Conservation (phyloP, 2,113 vertebrate genomes). For the Geothlypis trichas region DNA sequence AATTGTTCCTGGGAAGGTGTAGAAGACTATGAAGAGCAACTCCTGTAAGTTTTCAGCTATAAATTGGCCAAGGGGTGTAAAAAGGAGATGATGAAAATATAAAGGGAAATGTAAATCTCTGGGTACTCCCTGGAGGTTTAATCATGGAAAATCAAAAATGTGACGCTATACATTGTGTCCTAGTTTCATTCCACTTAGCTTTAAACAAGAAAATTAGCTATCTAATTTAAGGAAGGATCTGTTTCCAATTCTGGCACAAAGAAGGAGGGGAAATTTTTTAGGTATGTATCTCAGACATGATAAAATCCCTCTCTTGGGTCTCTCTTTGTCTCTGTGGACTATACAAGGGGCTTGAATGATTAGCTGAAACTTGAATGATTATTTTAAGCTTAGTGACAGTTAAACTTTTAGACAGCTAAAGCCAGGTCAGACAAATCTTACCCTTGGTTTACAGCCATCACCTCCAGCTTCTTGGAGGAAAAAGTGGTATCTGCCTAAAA, state of each 20-base stretch:
- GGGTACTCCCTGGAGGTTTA: background rate
- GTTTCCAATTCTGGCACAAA: background rate
- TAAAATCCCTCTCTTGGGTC: background rate
- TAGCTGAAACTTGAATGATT: slow-evolving; percentile 8
- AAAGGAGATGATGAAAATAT: background rate
- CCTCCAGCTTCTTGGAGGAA: background rate
- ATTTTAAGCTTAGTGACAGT: background rate
- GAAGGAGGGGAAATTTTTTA: background rate
- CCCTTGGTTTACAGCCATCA: background rate
- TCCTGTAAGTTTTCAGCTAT: background rate
- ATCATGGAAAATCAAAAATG: background rate
- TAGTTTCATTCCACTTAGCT: background rate
- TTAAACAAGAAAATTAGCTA: slow-evolving; percentile 13
- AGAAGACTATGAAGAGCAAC: background rate
- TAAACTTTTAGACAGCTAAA: background rate
- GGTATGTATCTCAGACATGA: background rate
- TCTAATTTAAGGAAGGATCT: background rate
- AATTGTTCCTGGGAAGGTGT: background rate
- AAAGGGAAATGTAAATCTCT: background rate
- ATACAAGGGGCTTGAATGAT: background rate
- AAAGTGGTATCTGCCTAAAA: background rate
- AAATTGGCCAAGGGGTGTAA: background rate
- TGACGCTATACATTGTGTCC: background rate
- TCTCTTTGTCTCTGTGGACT: background rate
- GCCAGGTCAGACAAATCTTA: background rate